These are phyloP conservation scores for Apistogramma diplotaenia DNA, from an alignment of 2,113 vertebrate genomes.

Conservation along the genomic window DNA sequence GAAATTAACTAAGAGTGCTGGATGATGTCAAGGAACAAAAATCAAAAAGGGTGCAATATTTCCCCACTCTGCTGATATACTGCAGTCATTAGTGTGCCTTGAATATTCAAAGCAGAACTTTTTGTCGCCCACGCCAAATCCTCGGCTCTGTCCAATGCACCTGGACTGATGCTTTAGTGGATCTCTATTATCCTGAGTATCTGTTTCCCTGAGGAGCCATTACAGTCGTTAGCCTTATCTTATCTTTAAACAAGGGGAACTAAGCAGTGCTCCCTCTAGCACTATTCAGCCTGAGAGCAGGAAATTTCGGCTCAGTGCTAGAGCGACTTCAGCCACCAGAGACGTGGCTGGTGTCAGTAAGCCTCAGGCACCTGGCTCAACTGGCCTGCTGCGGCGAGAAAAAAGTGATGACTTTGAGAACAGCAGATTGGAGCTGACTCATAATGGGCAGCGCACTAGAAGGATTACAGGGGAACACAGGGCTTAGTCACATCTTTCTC, in stretches of 20 bases:
- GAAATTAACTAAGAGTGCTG: not conserved
- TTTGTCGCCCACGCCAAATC: conserved; percentile 11
- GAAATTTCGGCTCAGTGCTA: conserved; percentile 36
- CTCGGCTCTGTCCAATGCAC: conserved; percentile 41
- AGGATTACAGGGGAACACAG: conserved; percentile 55
- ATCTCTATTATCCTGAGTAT: conserved; percentile 68
- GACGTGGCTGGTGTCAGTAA: conserved; percentile 50
- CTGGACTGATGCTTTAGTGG: conserved; percentile 53
- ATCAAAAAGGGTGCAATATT: conserved; percentile 2
- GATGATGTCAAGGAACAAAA: conserved; percentile 10
- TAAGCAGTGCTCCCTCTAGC: conserved; percentile 57
- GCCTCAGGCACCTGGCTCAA: conserved; percentile 57
- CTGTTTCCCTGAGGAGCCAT: conserved; percentile 66
- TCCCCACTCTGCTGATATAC: not conserved
- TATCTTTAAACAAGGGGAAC: conserved; percentile 71
- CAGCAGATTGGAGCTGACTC: conserved; percentile 45
- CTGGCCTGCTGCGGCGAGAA: conserved; percentile 12
- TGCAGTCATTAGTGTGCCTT: conserved; percentile 9
- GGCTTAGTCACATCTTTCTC: conserved; percentile 45
- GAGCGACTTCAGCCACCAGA: conserved; percentile 51
- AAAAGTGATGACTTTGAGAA: conserved; percentile 56
- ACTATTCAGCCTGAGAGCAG: conserved; percentile 48
- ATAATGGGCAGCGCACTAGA: conserved; percentile 49
- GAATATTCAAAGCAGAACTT: conserved; percentile 30
- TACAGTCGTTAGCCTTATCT: conserved; percentile 73